Evolutionary conservation across 2,888 invertebrate genomes (phyloP).

Genomic region (Caradrina kadenii): DNA sequence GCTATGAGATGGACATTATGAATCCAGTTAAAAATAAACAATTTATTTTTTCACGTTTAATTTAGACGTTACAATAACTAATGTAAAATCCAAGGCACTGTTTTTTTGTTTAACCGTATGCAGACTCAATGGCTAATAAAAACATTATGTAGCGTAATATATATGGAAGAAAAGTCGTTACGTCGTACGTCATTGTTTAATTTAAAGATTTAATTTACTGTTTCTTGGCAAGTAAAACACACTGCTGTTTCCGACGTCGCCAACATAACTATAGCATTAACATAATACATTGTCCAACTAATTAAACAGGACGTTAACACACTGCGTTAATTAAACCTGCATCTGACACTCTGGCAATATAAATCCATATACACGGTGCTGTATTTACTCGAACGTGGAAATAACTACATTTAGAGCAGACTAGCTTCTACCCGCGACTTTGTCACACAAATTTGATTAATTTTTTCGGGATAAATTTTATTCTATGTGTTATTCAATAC

Average conservation of each 20-base stretch:
- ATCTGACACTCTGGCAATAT: conserved; percentile 39
- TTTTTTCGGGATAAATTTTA: no score
- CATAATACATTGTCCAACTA: conserved; percentile 47
- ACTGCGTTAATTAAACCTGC: conserved; percentile 51
- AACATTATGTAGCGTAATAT: conserved; percentile 27
- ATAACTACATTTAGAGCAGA: conserved; percentile 52
- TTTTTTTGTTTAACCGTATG: conserved; percentile 13
- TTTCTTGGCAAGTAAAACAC: conserved; percentile 34
- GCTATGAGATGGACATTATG: no score
- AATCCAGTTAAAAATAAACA: no score
- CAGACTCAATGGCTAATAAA: conserved; percentile 27
- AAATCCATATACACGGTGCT: conserved; percentile 45
- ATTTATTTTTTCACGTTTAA: conserved; percentile 9
- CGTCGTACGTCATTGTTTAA: conserved; percentile 28
- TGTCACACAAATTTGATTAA: no score
- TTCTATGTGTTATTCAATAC: no score
- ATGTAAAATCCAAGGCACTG: conserved; percentile 9
- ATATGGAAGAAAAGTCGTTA: conserved; percentile 32
- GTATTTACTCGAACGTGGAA: conserved; percentile 56
- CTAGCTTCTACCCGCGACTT: conserved; percentile 24
- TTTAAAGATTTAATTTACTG: conserved; percentile 23
- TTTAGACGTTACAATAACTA: neutral
- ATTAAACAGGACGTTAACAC: conserved; percentile 45
- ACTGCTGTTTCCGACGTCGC: conserved; percentile 10
- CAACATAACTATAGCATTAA: conserved; percentile 28